Evolutionary conservation across 2,797 vertebrate genomes (phyloP), one percentile per base, ranked within the genome.

Genomic region (Sebastes nivosus): DNA sequence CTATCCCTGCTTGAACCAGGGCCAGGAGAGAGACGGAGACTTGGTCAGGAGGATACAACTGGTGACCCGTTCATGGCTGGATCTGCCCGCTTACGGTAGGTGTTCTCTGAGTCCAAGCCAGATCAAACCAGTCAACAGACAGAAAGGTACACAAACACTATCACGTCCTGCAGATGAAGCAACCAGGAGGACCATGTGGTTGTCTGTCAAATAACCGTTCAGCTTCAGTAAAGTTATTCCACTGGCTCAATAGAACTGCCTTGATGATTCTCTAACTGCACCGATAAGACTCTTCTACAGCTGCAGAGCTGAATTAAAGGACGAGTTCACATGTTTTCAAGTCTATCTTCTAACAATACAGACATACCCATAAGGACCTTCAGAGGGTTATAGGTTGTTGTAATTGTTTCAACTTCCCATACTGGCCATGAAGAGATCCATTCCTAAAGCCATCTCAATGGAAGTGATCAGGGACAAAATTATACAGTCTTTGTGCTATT

Each of bases 91-190:
- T 63, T 16, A 22, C 11, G 57, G 36, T 13, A 34, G 25, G 52
- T 52, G 59, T 18, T 52, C n/a, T 2, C n/a, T 2, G 25, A 57
- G 18, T 67, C 63, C 74, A 14, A 69, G 71, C 70, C 66, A 69
- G 71, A 69, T 54, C 67, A 42, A 74, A 75, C 59, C 57, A 68
- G 65, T 70, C 58, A 50, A 14, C 52, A 18, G 30, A 67, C 22
- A 64, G 4, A 79, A 22, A 54, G 52, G 13, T 7, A 30, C 9
- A 75, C 42, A 57, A 12, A 72, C 22, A 36, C 34, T 3, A 8
- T 24, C 11, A 32, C 11, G 13, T 60, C 27, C 61, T 52, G 42
- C 38, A 59, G 65, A 59, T 16, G 10, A 59, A 68, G 71, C 58
- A 59, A 36, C 46, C 50, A 42, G 22, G 50, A 18, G 5, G 18